These are phyloP conservation scores for Axinella damicornis DNA, from an alignment of 37 sponge, comb jelly and placozoan genomes.

Conservation along the genomic window DNA sequence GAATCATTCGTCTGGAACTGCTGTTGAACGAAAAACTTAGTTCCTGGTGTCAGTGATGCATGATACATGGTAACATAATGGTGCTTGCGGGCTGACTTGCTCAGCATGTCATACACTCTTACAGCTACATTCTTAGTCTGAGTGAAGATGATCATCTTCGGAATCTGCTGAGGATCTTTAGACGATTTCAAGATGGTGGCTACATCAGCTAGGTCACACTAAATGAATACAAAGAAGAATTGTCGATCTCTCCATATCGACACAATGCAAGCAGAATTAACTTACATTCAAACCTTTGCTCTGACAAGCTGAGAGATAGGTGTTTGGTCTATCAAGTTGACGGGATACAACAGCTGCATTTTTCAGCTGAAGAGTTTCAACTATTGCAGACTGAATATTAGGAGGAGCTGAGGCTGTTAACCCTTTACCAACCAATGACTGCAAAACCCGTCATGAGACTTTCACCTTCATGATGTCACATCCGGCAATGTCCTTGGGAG, in stretches of 20 bases:
- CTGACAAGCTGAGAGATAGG: neutral
- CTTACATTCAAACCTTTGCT: slow-evolving; percentile 13
- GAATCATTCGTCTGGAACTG: neutral
- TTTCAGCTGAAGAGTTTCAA: neutral
- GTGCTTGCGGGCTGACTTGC: neutral
- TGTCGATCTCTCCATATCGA: neutral
- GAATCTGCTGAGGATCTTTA: neutral
- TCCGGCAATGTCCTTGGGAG: too few species aligned
- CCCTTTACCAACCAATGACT: too few species aligned
- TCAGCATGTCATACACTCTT: neutral
- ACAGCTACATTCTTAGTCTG: neutral
- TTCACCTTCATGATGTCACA: too few species aligned
- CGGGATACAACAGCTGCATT: neutral
- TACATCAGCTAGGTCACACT: slow-evolving; percentile 4
- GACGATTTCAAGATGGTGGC: neutral
- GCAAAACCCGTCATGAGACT: too few species aligned
- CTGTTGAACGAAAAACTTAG: neutral
- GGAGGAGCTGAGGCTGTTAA: slow-evolving; percentile 26
- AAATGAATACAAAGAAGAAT: neutral
- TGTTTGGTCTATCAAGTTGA: slow-evolving; percentile 5
- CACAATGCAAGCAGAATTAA: neutral
- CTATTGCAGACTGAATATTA: neutral
- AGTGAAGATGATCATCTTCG: slow-evolving; percentile 8
- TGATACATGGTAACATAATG: too few species aligned
- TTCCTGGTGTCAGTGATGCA: slow-evolving; percentile 1